Evolutionary conservation across 2,113 vertebrate species (phyloP), one percentile per base, ranked within the genome.

Genomic region (Seriola aureovittata): DNA sequence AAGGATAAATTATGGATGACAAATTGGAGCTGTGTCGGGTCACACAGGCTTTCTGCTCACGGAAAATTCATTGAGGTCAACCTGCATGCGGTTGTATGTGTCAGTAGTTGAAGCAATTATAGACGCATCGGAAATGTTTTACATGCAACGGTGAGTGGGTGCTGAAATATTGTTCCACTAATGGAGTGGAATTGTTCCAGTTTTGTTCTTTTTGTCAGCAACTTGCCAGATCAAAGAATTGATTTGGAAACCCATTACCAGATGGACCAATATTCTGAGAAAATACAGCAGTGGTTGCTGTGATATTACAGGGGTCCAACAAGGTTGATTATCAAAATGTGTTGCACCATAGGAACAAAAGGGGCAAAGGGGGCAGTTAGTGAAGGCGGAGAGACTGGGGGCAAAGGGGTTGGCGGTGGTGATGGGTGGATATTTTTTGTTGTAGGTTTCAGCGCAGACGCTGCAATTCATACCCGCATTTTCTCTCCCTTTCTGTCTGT

Each of bases 1-100:
- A 81, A 1, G 1, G 48, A 85, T 80, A 78, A 75, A 88, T 81
- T 73, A 79, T 65, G 62, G n/a, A 50, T 87, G 79, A 79, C 68
- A 82, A 85, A 85, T 73, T 67, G 66, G 34, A 58, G 52, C 36
- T 62, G 64, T 48, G 78, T 63, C 55, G 66, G 34, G 57, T 91
- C 75, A 80, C 40, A 14, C 19, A 13, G 63, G 48, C 65, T 68
- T 67, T 74, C 29, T 59, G 38, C 78, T 75, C n/a, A 23, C 5
- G 17, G 68, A 78, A 71, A 75, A 80, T 80, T 29, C 17, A 81
- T 67, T 59, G 59, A 81, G 85, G 60, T 86, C 58, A 68, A 32
- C 77, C 44, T 75, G 34, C 63, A 71, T 78, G 57, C 34, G 63
- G 42, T 66, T 65, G 5, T n/a, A 55, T 54, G 59, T 79, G 60